Evolutionary conservation across 1,140 invertebrate genomes (phyloP).

Genomic region (Drosophila kikkawai): DNA sequence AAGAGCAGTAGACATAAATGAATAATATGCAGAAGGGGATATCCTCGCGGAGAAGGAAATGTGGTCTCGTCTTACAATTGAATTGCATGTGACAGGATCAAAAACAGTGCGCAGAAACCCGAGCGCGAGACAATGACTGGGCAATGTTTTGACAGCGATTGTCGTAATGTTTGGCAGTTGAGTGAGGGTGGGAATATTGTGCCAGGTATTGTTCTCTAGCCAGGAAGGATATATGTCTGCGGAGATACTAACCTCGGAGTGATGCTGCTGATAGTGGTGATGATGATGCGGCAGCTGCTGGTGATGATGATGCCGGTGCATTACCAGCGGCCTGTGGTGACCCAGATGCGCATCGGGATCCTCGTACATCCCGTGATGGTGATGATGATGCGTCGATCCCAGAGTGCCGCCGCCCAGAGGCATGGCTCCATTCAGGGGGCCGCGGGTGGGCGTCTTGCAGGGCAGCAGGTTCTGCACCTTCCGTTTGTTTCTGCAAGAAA

Average conservation of each 20-base stretch:
- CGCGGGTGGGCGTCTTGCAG: slow-evolving; percentile 89
- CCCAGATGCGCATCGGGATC: slow-evolving; percentile 86
- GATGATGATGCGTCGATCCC: slow-evolving; percentile 72
- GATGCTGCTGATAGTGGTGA: slow-evolving; percentile 76
- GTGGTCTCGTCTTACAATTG: slow-evolving; percentile 71
- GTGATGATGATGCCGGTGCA: slow-evolving; percentile 85
- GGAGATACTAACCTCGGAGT: slow-evolving; percentile 79
- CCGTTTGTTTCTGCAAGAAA: slow-evolving; percentile 88
- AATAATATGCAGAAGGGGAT: slow-evolving; percentile 57
- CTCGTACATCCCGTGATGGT: slow-evolving; percentile 86
- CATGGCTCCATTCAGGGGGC: slow-evolving; percentile 85
- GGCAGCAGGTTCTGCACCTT: slow-evolving; percentile 90
- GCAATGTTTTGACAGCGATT: slow-evolving; percentile 79
- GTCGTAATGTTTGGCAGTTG: slow-evolving; percentile 64
- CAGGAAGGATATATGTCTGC: slow-evolving; percentile 3
- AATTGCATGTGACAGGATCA: slow-evolving; percentile 60
- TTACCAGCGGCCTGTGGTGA: slow-evolving; percentile 79
- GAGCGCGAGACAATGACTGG: slow-evolving; percentile 61
- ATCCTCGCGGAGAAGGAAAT: slow-evolving; percentile 59
- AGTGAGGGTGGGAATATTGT: slow-evolving; percentile 4
- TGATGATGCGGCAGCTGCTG: slow-evolving; percentile 72
- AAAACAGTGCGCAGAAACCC: slow-evolving; percentile 29
- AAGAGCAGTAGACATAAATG: slow-evolving; percentile 56
- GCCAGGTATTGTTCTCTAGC: background rate
- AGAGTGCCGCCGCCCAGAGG: slow-evolving; percentile 67